A percentile compares a stretch with the other conserved stretches of the same genome.
Evolutionary conservation across 2,888 invertebrate species (phyloP).

Genomic region (Hemistola chrysoprasaria): DNA sequence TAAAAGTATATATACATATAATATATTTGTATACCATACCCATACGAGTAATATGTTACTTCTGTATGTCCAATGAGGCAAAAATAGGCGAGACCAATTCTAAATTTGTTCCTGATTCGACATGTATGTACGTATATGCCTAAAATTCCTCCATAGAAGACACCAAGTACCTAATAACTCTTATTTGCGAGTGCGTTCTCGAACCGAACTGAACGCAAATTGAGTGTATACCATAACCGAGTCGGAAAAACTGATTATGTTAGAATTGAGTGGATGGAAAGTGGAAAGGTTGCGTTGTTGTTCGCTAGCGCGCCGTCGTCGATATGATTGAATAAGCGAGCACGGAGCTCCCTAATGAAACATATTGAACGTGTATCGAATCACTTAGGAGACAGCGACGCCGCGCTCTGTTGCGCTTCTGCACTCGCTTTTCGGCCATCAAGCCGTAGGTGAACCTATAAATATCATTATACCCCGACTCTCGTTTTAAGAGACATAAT

Average conservation of each 20-base stretch:
- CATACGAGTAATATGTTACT: no score
- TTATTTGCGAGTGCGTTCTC: slow-evolving; percentile 22
- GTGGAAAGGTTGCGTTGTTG: slow-evolving; percentile 47
- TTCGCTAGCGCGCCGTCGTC: slow-evolving; percentile 42
- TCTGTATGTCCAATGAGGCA: no score
- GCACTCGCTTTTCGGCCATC: slow-evolving; percentile 72
- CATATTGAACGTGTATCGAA: slow-evolving; percentile 81
- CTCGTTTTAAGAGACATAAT: slow-evolving; percentile 77
- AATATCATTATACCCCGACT: slow-evolving; percentile 72
- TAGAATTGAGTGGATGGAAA: slow-evolving; percentile 58
- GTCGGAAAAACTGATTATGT: slow-evolving; percentile 72
- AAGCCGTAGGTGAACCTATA: slow-evolving; percentile 74
- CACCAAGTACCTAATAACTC: no score
- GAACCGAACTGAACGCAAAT: slow-evolving; percentile 41
- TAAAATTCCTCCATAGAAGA: no score
- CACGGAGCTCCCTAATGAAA: slow-evolving; percentile 76
- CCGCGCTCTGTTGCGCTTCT: slow-evolving; percentile 64
- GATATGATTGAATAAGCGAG: slow-evolving; percentile 79
- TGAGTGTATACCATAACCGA: slow-evolving; percentile 63
- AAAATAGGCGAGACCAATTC: no score
- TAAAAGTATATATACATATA: no score
- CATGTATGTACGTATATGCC: no score
- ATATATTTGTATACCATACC: no score
- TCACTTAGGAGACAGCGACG: slow-evolving; percentile 65
- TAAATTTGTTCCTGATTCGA: no score